Evolutionary conservation across 2,888 invertebrate species (phyloP).

Genomic region (Drosophila pseudotakahashii): DNA sequence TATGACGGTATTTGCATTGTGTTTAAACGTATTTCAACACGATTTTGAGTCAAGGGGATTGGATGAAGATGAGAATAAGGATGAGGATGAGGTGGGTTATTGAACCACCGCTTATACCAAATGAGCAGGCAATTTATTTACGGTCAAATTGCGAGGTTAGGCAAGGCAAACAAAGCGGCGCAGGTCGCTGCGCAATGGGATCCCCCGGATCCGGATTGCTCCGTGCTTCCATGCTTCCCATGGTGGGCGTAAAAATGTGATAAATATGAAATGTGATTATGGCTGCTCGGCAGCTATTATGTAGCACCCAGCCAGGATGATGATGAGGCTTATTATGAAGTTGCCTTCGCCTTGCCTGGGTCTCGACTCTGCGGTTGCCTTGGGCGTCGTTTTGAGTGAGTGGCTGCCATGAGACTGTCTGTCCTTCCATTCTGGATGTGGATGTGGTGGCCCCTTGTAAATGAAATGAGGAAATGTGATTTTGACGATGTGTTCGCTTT

Average conservation of each 20-base stretch:
- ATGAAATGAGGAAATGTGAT: constrained; percentile 77
- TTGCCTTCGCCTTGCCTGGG: constrained; percentile 46
- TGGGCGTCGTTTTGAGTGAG: constrained; percentile 76
- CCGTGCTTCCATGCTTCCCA: not conserved
- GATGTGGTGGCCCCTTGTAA: constrained; percentile 27
- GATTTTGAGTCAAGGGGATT: constrained; percentile 52
- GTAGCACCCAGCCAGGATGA: constrained; percentile 46
- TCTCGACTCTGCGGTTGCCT: constrained; percentile 58
- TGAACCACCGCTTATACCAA: constrained; percentile 72
- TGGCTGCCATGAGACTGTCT: constrained; percentile 42
- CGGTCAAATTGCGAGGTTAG: constrained; percentile 82
- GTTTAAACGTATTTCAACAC: constrained; percentile 80
- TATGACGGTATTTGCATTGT: constrained; percentile 83
- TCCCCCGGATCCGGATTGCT: not conserved
- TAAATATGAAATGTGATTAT: constrained; percentile 83
- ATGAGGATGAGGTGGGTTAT: not conserved
- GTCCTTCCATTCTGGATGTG: constrained; percentile 5
- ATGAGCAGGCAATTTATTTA: constrained; percentile 83
- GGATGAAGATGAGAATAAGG: constrained; percentile 3
- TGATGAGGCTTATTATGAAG: constrained; percentile 78
- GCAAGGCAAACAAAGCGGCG: constrained; percentile 50
- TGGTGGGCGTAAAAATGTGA: constrained; percentile 80
- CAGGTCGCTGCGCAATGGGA: constrained; percentile 66
- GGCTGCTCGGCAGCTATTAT: constrained; percentile 77
- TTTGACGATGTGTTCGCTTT: constrained; percentile 82